Evolutionary conservation across 2,888 invertebrate species (phyloP), one percentile per base, ranked within the genome.

Genomic region (Rhimphoctona megacephalus): DNA sequence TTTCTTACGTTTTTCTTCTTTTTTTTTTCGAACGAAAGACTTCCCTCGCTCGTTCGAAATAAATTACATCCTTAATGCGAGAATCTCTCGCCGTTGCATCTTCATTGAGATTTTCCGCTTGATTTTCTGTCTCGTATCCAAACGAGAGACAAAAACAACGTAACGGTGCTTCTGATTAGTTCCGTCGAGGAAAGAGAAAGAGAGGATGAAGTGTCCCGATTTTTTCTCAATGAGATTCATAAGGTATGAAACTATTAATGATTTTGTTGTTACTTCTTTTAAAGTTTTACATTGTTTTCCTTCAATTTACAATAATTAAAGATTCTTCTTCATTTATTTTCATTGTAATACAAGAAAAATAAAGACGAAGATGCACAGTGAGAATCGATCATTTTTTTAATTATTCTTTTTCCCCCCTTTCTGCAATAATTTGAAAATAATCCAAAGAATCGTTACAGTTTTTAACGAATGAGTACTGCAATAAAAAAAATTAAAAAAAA

Each of bases 121-220:
- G 61, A 76, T 69, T 43, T 79, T 52, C 67, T 70, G 46, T 77
- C 57, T 78, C 81, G 54, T 57, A 66, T 81, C 72, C 72, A 77
- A 61, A 30, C 61, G 61, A 17, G 19, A 70, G 85, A 80, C 72
- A 39, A 73, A 78, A 77, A 77, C 39, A 78, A 67, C 25, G 36
- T 81, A 81, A 79, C 85, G 85, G 46, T 78, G 49, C 30, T 66
- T 70, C 57, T 19, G 81, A 85, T 85, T 81, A 81, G 78, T 78
- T 78, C 78, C 73, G 67, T 82, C 49, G 73, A 25, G 46, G 6
- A 43, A 39, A n/a, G 66, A 36, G 17, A 25, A 57, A 33, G 14
- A 19, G 22, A 52, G 11, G 11, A 39, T 5, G 22, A 36, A 19
- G 46, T 66, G 43, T 46, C 69, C 25, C n/a, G n/a, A 36, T 69